phyloP scores from a whole-genome alignment of 2,113 vertebrate species.

The Hippocampus guttulatus region DNA sequence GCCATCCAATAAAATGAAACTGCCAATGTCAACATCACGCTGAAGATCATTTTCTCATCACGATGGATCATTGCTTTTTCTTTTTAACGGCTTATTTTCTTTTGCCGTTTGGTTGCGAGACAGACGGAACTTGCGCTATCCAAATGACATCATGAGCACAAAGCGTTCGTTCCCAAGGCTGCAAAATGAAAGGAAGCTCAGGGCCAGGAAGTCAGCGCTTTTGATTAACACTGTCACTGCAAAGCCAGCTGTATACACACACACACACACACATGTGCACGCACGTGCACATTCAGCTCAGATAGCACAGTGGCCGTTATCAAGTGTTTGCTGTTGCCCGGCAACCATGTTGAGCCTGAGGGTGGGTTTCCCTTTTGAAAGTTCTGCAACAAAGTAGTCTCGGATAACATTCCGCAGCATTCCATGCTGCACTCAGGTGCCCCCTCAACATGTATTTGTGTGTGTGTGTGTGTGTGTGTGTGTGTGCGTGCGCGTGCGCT shows the following conservation, averaged over 20 bases:
- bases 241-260: background rate
- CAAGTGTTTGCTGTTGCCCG: conserved; percentile 32
- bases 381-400: conserved; percentile 16
- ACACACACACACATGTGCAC: background rate
- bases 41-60: conserved; percentile 1
- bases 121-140: background rate
- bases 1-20: conserved; percentile 3
- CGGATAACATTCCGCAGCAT: conserved; percentile 52
- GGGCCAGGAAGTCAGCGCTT: background rate
- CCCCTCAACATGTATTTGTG: background rate
- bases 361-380: conserved; percentile 17
- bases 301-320: conserved; percentile 26
- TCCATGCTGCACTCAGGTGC: conserved; percentile 31
- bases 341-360: conserved; percentile 40
- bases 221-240: background rate
- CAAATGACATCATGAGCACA: background rate
- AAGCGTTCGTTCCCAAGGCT: background rate
- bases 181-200: background rate
- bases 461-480: background rate
- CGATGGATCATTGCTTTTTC: background rate
- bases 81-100: background rate
- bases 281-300: background rate
- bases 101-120: background rate
- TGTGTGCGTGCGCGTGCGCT: background rate
- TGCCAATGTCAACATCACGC: background rate